Conservation (phyloP, 2,113 vertebrate species). For the Epinephelus fuscoguttatus region DNA sequence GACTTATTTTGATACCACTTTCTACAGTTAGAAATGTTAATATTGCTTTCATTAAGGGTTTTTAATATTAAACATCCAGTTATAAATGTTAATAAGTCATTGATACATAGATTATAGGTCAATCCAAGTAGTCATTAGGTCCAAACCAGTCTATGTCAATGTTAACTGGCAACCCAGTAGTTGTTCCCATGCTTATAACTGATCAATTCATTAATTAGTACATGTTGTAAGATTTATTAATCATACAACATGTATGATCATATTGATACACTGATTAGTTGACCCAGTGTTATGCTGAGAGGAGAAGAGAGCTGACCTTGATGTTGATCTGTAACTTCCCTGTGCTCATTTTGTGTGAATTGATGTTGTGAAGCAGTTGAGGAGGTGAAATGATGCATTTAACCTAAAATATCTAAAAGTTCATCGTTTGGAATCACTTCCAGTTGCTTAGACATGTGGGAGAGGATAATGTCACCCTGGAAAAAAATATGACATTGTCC, state of each 20-base stretch:
- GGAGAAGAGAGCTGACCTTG: not conserved
- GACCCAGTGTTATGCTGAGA: not conserved
- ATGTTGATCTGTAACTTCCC: slow-evolving; percentile 11
- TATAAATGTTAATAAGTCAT: not conserved
- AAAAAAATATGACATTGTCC: not conserved
- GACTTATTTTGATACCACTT: no score
- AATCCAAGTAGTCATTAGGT: not conserved
- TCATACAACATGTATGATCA: no score
- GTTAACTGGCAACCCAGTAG: no score
- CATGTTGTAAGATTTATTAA: not conserved
- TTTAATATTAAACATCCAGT: not conserved
- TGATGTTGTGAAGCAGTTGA: slow-evolving; percentile 24
- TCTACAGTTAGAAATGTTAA: not conserved
- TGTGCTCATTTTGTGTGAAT: slow-evolving; percentile 28
- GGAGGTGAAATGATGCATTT: not conserved
- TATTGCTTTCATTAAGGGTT: not conserved
- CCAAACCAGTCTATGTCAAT: not conserved
- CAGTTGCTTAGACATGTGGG: not conserved
- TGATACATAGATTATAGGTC: not conserved
- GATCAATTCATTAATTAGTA: not conserved
- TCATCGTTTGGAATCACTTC: not conserved
- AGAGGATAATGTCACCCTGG: not conserved
- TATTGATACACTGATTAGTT: not conserved
- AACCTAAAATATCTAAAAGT: not conserved
- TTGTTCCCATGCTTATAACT: not conserved